phyloP scores from a whole-genome alignment of 2,113 vertebrate species.

The Notechis scutatus region DNA sequence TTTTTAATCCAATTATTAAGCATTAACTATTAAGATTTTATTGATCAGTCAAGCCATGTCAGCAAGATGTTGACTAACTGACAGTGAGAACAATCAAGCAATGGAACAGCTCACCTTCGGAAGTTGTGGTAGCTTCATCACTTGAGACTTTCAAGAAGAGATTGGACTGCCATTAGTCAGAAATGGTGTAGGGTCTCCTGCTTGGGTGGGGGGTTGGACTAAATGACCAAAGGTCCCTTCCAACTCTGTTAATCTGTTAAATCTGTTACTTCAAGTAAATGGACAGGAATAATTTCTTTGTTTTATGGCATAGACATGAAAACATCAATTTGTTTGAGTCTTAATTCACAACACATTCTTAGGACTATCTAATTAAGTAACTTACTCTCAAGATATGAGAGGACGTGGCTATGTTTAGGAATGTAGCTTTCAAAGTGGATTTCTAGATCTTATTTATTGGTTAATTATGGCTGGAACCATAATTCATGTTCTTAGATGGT shows the following conservation, averaged over 20 bases:
- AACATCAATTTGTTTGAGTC: background rate
- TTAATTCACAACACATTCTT: background rate
- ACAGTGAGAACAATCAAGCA: too few relatives aligned
- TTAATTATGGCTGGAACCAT: background rate
- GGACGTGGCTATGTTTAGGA: background rate
- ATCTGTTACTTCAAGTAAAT: background rate
- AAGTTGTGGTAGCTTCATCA: too few relatives aligned
- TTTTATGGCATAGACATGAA: background rate
- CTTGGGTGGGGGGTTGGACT: too few relatives aligned
- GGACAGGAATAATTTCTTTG: background rate
- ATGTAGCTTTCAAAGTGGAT: background rate
- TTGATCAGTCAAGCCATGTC: background rate
- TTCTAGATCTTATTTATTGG: background rate
- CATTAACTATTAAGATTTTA: background rate
- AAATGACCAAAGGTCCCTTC: too few relatives aligned
- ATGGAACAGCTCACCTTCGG: too few relatives aligned
- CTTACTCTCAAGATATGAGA: background rate
- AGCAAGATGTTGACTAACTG: background rate
- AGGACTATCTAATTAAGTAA: background rate
- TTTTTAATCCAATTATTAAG: background rate
- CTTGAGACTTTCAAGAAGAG: too few relatives aligned
- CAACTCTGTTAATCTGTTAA: too few relatives aligned
- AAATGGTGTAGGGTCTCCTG: too few relatives aligned
- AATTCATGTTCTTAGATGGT: background rate
- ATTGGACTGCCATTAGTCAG: too few relatives aligned